These are phyloP conservation scores for Eugnorisma glareosa DNA, from an alignment of 2,888 invertebrate genomes.

Conservation along the genomic window DNA sequence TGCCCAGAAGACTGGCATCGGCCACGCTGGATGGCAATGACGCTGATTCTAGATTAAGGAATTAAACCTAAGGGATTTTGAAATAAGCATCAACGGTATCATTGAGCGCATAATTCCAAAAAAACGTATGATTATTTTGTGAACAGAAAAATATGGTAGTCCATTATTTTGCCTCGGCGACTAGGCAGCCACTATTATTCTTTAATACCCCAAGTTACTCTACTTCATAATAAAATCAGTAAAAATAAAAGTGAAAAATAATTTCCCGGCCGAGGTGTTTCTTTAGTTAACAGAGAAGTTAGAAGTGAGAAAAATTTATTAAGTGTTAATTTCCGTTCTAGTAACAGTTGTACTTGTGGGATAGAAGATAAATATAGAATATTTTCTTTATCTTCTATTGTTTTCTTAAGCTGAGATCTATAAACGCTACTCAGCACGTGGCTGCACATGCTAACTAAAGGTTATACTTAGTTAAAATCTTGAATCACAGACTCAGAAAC, in stretches of 20 bases:
- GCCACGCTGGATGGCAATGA: neutral
- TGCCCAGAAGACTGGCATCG: neutral
- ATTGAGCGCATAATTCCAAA: neutral
- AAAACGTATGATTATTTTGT: neutral
- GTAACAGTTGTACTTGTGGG: neutral
- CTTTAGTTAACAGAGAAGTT: conserved; percentile 22
- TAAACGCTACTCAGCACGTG: neutral
- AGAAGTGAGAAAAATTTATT: conserved; percentile 23
- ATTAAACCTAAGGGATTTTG: neutral
- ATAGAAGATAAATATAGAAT: conserved; percentile 28
- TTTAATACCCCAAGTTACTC: conserved; percentile 12
- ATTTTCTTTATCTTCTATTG: neutral
- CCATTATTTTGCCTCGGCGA: neutral
- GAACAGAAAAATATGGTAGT: neutral
- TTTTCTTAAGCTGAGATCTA: neutral
- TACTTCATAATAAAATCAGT: conserved; percentile 21
- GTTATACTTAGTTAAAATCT: neutral
- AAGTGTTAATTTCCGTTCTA: conserved; percentile 26
- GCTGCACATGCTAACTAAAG: neutral
- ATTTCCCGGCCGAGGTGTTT: conserved; percentile 27
- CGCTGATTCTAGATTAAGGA: neutral
- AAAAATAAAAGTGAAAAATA: conserved; percentile 24
- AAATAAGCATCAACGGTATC: neutral
- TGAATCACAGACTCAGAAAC: neutral
- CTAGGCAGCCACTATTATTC: neutral